phyloP scores from a whole-genome alignment of 2,113 vertebrate genomes.

The Eudyptes chrysolophus region DNA sequence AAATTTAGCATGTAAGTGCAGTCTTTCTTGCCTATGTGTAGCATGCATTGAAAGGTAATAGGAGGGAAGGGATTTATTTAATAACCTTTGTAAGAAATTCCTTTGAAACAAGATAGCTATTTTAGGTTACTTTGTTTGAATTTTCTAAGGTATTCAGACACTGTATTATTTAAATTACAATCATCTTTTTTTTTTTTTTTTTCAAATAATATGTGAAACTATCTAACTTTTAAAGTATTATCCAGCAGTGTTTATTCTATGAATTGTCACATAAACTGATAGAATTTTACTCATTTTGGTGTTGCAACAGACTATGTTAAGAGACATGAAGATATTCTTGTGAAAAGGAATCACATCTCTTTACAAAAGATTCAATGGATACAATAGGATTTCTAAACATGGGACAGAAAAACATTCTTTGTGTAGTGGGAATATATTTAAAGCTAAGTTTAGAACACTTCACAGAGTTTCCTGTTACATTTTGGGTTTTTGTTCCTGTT shows the following conservation, averaged over 20 bases:
- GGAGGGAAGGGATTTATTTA: neutral
- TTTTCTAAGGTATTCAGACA: neutral
- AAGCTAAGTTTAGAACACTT: neutral
- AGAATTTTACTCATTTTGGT: neutral
- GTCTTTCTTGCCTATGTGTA: neutral
- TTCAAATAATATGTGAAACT: neutral
- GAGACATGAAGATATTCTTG: neutral
- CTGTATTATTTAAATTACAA: neutral
- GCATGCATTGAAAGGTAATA: neutral
- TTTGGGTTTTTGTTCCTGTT: neutral
- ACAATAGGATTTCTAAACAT: neutral
- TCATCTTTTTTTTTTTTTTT: neutral
- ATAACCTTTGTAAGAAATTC: neutral
- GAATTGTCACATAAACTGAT: neutral
- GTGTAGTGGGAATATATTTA: neutral
- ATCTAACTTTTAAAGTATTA: neutral
- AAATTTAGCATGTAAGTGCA: neutral
- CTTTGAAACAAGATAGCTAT: neutral
- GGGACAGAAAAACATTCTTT: neutral
- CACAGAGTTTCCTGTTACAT: neutral
- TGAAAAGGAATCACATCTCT: neutral
- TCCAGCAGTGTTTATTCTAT: neutral
- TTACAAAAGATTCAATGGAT: neutral
- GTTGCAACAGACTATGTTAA: neutral
- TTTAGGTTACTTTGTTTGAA: neutral